These are phyloP conservation scores for Regulus satrapa DNA, from an alignment of 2,113 vertebrate genomes.

Conservation along the genomic window DNA sequence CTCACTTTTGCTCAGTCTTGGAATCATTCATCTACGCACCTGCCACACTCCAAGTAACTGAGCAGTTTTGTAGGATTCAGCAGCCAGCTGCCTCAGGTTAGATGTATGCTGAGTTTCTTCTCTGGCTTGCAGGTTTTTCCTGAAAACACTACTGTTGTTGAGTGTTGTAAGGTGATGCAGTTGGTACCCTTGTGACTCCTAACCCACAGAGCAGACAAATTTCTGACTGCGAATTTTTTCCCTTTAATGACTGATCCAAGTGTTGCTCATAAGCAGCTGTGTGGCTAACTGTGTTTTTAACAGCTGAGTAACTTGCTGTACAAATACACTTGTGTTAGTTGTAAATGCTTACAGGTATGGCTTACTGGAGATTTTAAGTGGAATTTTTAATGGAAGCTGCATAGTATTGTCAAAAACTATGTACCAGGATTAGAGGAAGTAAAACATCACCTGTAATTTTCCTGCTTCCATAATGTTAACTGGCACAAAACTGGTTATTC, in stretches of 20 bases:
- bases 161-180: background rate
- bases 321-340: background rate
- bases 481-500: background rate
- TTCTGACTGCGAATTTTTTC: background rate
- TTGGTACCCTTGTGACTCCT: background rate
- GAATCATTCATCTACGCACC: background rate
- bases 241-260: background rate
- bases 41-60: background rate
- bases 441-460: background rate
- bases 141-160: background rate
- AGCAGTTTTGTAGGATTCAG: background rate
- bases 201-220: background rate
- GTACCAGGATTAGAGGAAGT: background rate
- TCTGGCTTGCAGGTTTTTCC: background rate
- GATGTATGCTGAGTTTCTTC: background rate
- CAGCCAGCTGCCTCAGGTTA: background rate
- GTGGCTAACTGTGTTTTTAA: background rate
- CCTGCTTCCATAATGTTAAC: background rate
- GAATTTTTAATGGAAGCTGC: background rate
- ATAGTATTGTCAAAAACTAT: background rate
- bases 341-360: background rate
- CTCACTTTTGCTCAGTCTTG: background rate
- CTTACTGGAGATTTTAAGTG: background rate
- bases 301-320: background rate
- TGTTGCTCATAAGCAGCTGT: background rate